Conservation (phyloP, 2,797 vertebrate species). For the Crenuchus spilurus region DNA sequence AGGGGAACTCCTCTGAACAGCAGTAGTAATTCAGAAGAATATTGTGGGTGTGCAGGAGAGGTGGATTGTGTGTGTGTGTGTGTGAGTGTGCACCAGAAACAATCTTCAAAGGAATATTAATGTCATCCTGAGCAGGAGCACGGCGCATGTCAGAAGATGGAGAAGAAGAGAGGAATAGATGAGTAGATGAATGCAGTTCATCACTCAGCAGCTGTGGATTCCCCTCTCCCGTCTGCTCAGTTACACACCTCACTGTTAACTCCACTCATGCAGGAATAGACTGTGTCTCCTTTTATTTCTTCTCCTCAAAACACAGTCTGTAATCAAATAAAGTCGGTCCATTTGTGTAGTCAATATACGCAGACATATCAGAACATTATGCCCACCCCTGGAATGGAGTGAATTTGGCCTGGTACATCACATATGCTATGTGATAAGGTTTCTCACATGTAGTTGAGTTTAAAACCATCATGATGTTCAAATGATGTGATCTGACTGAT, state of each 20-base stretch:
- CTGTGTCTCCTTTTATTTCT: neutral
- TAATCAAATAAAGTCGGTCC: too few species aligned
- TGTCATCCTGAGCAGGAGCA: conserved; percentile 69
- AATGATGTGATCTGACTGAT: too few species aligned
- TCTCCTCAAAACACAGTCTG: neutral
- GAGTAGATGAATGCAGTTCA: conserved; percentile 10
- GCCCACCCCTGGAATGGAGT: too few species aligned
- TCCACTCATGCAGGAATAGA: neutral
- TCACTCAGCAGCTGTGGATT: conserved; percentile 3
- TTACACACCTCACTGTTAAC: neutral
- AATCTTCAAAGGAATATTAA: conserved; percentile 80
- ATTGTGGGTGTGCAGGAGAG: conserved; percentile 49
- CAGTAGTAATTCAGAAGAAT: conserved; percentile 47
- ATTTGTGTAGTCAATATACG: too few species aligned
- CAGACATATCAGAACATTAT: too few species aligned
- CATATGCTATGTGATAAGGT: too few species aligned
- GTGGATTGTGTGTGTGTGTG: conserved; percentile 37
- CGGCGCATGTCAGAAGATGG: conserved; percentile 27
- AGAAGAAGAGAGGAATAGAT: conserved; percentile 35
- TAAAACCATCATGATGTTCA: too few species aligned
- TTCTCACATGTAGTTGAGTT: too few species aligned
- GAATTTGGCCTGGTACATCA: too few species aligned
- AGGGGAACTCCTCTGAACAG: conserved; percentile 51
- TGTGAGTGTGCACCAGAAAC: conserved; percentile 59
- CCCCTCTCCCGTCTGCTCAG: conserved; percentile 14